Evolutionary conservation across 1,140 invertebrate species (phyloP).

Genomic region (Octopus bimaculoides): DNA sequence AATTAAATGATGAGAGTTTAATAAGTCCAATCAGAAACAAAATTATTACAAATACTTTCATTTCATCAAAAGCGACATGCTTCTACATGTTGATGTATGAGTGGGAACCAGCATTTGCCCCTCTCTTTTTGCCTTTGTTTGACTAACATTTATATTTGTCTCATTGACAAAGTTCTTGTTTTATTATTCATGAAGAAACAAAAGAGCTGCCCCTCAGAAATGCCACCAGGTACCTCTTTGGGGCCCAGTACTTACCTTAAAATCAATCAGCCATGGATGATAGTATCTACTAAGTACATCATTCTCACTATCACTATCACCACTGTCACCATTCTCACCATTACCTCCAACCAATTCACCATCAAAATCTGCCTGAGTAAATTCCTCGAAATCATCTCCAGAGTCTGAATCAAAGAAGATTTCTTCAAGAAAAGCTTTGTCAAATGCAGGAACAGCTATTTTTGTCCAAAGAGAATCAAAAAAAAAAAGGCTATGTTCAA

Average conservation of each 20-base stretch:
- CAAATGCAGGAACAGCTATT: too few relatives aligned
- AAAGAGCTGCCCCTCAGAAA: not conserved
- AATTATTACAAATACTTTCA: not conserved
- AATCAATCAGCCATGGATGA: not conserved
- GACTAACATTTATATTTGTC: not conserved
- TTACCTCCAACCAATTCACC: too few relatives aligned
- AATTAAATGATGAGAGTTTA: not conserved
- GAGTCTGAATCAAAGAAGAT: not conserved
- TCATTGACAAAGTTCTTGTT: not conserved
- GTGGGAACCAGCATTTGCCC: not conserved
- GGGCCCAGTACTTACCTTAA: not conserved
- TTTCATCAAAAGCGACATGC: not conserved
- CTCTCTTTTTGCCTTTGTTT: not conserved
- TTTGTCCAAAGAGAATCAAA: too few relatives aligned
- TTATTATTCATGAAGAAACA: not conserved
- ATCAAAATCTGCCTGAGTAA: not conserved
- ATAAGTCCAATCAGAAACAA: not conserved
- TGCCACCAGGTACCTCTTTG: not conserved
- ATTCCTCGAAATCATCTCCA: not conserved
- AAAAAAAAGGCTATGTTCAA: too few relatives aligned
- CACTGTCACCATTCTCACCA: not conserved
- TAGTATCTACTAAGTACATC: not conserved
- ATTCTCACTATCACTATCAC: not conserved
- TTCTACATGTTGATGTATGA: not conserved
- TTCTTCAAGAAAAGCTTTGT: not conserved